Conservation (phyloP, 2,113 vertebrate species). For the Lates calcarifer region DNA sequence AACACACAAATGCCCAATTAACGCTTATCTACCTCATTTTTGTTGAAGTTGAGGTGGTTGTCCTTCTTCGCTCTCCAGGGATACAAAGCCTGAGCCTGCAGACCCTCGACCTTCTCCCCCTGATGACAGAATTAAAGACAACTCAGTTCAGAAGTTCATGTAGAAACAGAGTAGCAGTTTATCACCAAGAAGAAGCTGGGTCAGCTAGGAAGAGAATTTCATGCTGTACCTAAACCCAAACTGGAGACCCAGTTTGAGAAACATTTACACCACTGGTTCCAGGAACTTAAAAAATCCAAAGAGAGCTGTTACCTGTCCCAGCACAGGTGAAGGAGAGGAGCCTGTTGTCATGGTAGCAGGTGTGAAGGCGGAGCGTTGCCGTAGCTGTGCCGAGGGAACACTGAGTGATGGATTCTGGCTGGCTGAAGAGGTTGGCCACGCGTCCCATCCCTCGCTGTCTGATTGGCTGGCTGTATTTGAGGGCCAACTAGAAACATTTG, state of each 20-base stretch:
- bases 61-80: conserved; percentile 99
- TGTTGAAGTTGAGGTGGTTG: conserved; percentile 99
- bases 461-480: conserved; percentile 86
- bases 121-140: conserved; percentile 56
- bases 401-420: conserved; percentile 92
- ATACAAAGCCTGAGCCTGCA: conserved; percentile 97
- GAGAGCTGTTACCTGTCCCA: conserved; percentile 90
- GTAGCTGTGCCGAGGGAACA: conserved; percentile 90
- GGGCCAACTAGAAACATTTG: conserved; percentile 88
- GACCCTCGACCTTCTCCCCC: conserved; percentile 98
- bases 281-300: neutral
- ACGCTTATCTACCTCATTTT: conserved; percentile 85
- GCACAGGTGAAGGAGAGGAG: conserved; percentile 95
- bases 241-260: neutral
- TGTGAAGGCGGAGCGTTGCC: conserved; percentile 97
- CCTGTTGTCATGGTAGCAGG: conserved; percentile 94
- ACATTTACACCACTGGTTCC: neutral
- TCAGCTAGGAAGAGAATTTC: neutral
- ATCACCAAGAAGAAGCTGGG: neutral
- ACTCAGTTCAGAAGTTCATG: neutral
- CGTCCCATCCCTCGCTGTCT: conserved; percentile 95
- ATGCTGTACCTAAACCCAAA: neutral
- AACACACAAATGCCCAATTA: neutral
- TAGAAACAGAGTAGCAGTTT: neutral
- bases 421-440: conserved; percentile 91